Evolutionary conservation across 2,888 invertebrate species (phyloP), one percentile per base, ranked within the genome.

Genomic region (Reticulitermes lucifugus): DNA sequence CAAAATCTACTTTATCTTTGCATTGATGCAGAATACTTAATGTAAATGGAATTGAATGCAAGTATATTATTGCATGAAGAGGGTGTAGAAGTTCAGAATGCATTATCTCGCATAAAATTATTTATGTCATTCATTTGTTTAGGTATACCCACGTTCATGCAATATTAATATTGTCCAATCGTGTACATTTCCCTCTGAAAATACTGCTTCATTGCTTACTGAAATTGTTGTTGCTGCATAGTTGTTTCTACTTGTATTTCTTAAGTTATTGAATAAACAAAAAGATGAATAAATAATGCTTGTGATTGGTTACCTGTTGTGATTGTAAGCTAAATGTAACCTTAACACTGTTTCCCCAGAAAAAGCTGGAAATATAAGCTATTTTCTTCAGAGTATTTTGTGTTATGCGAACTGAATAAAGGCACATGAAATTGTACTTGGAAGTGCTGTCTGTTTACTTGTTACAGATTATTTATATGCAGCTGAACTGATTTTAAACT

Each of bases 241-340:
- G 79, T 60, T 60, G 51, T 60, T 60, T 81, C 35, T 81, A 25
- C 65, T 65, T 65, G n/a, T 65, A 9, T n/a, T 65, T 65, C n/a
- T 21, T 60, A 60, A 65, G n/a, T 81, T 81, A 41, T 35, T 73
- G 41, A 35, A 73, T 73, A 71, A 71, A 73, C 25, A 73, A 41
- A 51, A 55, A 79, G n/a, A 46, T 46, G 12, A 25, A 60, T 14
- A 51, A 46, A 51, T 35, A 85, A 85, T 80, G 85, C 85, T 85
- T 85, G 85, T 85, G 85, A 84, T 85, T 85, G 85, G 85, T 85
- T 85, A 75, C 85, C 84, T 84, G 83, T 80, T 79, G 25, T 41
- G 73, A 41, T 73, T 65, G 65, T 65, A 65, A 22, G 41, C 41
- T 75, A 29, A 55, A 75, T 43, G 51, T 51, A 46, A 75, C 77